Conservation (phyloP, 2,888 invertebrate genomes). For the Micoletzkya japonica region DNA sequence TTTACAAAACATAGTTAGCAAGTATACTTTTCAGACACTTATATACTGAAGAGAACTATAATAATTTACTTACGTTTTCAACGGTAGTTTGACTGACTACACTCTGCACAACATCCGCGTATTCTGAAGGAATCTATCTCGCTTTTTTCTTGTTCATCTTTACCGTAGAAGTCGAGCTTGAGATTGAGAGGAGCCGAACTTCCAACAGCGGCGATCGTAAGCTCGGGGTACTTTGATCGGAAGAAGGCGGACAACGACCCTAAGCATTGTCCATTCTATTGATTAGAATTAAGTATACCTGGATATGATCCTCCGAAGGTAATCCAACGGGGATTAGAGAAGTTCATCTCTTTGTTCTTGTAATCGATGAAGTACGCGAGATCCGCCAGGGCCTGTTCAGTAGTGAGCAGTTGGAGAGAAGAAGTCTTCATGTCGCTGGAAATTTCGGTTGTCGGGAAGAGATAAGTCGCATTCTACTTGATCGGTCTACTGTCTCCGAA, state of each 20-base stretch:
- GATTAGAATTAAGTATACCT: conserved; percentile 31
- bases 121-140: background rate
- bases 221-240: conserved; percentile 49
- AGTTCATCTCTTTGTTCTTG: conserved; percentile 37
- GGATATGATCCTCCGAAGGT: conserved; percentile 59
- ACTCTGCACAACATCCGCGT: conserved; percentile 25
- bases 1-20: background rate
- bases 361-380: conserved; percentile 42
- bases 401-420: conserved; percentile 39
- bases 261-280: no score
- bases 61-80: no score
- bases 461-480: conserved; percentile 27
- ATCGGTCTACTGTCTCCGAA: conserved; percentile 47
- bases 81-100: conserved; percentile 8
- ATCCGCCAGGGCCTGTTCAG: conserved; percentile 47
- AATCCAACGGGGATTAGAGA: conserved; percentile 54
- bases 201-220: conserved; percentile 47
- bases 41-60: no score
- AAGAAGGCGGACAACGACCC: conserved; percentile 52
- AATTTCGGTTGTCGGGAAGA: background rate
- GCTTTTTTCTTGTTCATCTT: background rate
- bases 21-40: background rate
- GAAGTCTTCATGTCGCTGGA: conserved; percentile 41
- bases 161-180: conserved; percentile 48
- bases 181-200: conserved; percentile 47